Base-by-base conservation (phyloP, 2,888 invertebrate species). In the Pelosia muscerda region DNA sequence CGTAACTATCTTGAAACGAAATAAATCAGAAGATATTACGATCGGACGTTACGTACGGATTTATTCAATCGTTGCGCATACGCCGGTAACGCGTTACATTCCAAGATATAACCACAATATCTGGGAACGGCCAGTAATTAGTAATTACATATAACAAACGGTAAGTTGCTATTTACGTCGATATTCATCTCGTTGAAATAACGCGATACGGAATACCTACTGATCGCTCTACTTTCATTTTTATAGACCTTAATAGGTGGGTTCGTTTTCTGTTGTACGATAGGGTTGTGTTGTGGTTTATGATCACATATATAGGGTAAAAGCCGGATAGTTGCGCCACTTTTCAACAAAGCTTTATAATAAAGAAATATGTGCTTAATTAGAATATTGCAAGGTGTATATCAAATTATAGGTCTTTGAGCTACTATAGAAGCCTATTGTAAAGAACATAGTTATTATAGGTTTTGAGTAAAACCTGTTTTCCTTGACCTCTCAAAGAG, bases 41-140 rank as follows among this genome's bases (percentile, higher is more conserved):
- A 75, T 83, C 78, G 78, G 75, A 81, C 79, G 80, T 77, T 75
- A 75, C 78, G 71, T 73, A 69, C 62, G 75, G 63, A 76, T 77
- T 63, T 75, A 76, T 79, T 74, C 75, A 74, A 71, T 66, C 72
- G 77, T 69, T 76, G 77, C 82, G 79, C 75, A 54, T 68, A 74
- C 75, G 58, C 71, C 69, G 65, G 71, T 74, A 76, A 74, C 66
- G 72, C 66, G 31, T 55, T 34, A 57, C 62, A 53, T 62, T 34
- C 57, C 65, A 49, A 31, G 63, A 63, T 65, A 42, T 57, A 49
- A 49, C 49, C n/a, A 53, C 64, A 64, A 64, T 68, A 34, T 53
- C 6, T 42, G 57, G 61, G 65, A 49, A 26, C 23, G 25, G 34
- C 22, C 9, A 15, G 10, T 60, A 68, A 64, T 68, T 60, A 23